Evolutionary conservation across 2,888 invertebrate genomes (phyloP).

Genomic region (Erebia epiphron): DNA sequence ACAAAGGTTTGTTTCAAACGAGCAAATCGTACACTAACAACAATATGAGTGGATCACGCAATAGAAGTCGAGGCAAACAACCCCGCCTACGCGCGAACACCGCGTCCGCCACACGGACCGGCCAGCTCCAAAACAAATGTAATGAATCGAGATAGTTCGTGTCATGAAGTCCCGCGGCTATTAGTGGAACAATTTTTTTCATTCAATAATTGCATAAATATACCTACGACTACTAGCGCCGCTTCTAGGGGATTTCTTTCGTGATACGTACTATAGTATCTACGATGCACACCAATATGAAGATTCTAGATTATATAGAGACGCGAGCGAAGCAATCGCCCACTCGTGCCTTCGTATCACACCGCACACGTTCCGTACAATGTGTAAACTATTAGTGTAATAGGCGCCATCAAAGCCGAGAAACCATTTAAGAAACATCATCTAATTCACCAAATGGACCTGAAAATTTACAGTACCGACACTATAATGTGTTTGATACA

Average conservation of each 20-base stretch:
- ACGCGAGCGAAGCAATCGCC: conserved; percentile 41
- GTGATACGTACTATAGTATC: too few relatives aligned
- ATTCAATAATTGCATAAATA: too few relatives aligned
- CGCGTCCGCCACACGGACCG: conserved; percentile 38
- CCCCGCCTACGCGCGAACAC: conserved; percentile 64
- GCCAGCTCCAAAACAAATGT: conserved; percentile 51
- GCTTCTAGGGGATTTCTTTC: too few relatives aligned
- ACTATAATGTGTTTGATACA: conserved; percentile 29
- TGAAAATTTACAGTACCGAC: conserved; percentile 34
- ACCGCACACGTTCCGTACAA: conserved; percentile 32
- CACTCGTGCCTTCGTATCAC: conserved; percentile 33
- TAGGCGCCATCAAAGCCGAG: conserved; percentile 43
- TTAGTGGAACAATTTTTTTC: too few relatives aligned
- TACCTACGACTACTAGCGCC: too few relatives aligned
- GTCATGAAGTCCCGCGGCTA: too few relatives aligned
- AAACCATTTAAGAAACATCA: conserved; percentile 40
- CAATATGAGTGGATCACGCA: conserved; percentile 74
- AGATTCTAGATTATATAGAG: neutral
- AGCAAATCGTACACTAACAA: conserved; percentile 63
- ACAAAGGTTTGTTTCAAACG: conserved; percentile 53
- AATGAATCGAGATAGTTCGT: conserved; percentile 22
- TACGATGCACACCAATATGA: neutral
- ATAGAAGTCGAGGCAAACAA: conserved; percentile 75
- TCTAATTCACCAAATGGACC: conserved; percentile 38
- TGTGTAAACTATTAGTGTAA: conserved; percentile 42